Base-by-base conservation (phyloP, 1,140 invertebrate species). In the Danaus melanippus region DNA sequence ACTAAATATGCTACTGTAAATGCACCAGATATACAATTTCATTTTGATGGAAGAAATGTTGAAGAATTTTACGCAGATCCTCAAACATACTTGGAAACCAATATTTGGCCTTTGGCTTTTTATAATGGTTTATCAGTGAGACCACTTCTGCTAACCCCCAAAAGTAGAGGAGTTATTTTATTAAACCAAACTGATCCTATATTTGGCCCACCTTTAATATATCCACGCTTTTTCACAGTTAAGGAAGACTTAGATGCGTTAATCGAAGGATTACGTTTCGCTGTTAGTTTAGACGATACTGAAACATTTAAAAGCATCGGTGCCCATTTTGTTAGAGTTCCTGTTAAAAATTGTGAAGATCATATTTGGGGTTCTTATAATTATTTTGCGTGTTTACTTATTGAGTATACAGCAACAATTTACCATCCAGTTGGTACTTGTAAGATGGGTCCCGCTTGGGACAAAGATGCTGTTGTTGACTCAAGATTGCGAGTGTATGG, bases 391-490 rank as follows among this genome's bases (percentile, higher is more conserved):
- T 96, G 95, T 79, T 88, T 92, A 44, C 83, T 90, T 0, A 87
- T 89, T 15, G 87, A 90, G 54, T 90, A 93, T 17, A 93, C 93
- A 0, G 88, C 91, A 15, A 93, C 91, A 0, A 91, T 95, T 46
- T 94, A 93, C 66, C 94, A 96, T 74, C 92, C 92, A 17, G 90
- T 90, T 1, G 94, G 95, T 0, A 96, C 95, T 0, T 93, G 93
- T 71, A 96, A 95, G 81, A 97, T 97, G 95, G 95, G 94, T 0
- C 90, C 91, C 0, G 57, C 67, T 10, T 84, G 68, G 2, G 94
- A 95, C 76, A 85, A 88, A 4, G 86, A 88, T 0, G 90, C 93
- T 5, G 93, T 95, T 0, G 93, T 95, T 0, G 91, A 94, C 82
- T 88, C 92, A 0, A 89, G 90, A 61, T 79, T 95, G 47, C 83